phyloP scores from a whole-genome alignment of 2,797 vertebrate species.

The Thalassophryne amazonica region DNA sequence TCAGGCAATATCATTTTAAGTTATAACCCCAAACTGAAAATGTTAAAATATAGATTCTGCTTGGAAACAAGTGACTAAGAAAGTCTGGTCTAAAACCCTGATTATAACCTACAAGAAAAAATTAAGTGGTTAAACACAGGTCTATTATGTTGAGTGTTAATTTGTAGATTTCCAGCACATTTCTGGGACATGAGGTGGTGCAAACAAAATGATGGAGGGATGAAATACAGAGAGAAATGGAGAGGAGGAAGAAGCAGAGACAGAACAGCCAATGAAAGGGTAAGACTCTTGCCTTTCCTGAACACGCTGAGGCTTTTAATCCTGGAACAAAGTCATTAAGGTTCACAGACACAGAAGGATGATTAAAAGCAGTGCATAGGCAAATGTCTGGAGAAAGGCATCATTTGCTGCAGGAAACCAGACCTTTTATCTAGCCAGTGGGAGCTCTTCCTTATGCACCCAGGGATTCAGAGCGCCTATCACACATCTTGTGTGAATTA shows the following conservation, averaged over 20 bases:
- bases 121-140: neutral
- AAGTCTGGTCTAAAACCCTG: neutral
- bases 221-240: neutral
- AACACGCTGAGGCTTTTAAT: constrained; percentile 74
- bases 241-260: constrained; percentile 6
- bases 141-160: neutral
- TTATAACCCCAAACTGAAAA: too few species aligned
- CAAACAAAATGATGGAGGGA: neutral
- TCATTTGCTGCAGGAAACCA: constrained; percentile 63
- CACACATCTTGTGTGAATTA: constrained; percentile 36
- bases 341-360: constrained; percentile 69
- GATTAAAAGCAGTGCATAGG: constrained; percentile 71
- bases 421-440: constrained; percentile 66
- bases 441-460: constrained; percentile 35
- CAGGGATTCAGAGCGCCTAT: constrained; percentile 52
- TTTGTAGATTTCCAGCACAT: neutral
- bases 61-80: constrained; percentile 8
- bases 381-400: constrained; percentile 59
- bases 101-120: neutral
- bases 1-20: too few species aligned
- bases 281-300: constrained; percentile 63
- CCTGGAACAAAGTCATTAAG: constrained; percentile 78
- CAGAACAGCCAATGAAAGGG: constrained; percentile 54
- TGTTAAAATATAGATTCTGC: too few species aligned
- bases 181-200: neutral